A percentile compares a stretch with the other conserved stretches of the same genome.
Conservation (phyloP, 2,113 vertebrate genomes). For the Lophotis ruficrista region DNA sequence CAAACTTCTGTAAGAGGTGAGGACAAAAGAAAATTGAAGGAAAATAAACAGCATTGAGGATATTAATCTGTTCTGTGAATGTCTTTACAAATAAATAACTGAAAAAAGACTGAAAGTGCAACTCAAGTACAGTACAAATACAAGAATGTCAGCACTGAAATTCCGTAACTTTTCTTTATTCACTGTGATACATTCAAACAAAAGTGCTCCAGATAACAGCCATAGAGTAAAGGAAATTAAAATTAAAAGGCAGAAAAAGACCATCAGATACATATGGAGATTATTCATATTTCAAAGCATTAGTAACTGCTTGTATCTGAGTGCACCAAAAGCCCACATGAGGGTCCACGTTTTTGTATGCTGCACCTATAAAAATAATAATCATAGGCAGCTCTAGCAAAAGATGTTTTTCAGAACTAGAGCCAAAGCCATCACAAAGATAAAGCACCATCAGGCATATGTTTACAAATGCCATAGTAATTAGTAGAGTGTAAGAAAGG, state of each 20-base stretch:
- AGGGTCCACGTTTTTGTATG: slow-evolving; percentile 30
- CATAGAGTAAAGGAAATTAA: slow-evolving; percentile 54
- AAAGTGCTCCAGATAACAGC: slow-evolving; percentile 42
- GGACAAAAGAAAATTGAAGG: background rate
- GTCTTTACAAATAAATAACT: background rate
- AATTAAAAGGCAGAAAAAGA: slow-evolving; percentile 24
- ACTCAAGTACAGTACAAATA: background rate
- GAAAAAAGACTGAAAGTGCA: background rate
- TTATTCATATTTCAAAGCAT: slow-evolving; percentile 54
- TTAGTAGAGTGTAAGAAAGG: slow-evolving; percentile 48
- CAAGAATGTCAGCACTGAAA: slow-evolving; percentile 6
- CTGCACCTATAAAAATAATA: slow-evolving; percentile 21
- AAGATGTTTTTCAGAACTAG: slow-evolving; percentile 25
- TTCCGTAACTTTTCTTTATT: slow-evolving; percentile 47
- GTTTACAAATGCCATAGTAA: slow-evolving; percentile 64
- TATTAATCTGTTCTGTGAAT: background rate
- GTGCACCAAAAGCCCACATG: slow-evolving; percentile 36
- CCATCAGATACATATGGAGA: slow-evolving; percentile 32
- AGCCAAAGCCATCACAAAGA: slow-evolving; percentile 35
- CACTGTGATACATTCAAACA: slow-evolving; percentile 58
- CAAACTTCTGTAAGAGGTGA: background rate
- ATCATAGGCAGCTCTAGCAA: slow-evolving; percentile 32
- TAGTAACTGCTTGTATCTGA: slow-evolving; percentile 41
- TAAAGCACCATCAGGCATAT: slow-evolving; percentile 64
- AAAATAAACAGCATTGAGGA: background rate